phyloP scores from a whole-genome alignment of 2,888 invertebrate species.

The Gibbula magus region DNA sequence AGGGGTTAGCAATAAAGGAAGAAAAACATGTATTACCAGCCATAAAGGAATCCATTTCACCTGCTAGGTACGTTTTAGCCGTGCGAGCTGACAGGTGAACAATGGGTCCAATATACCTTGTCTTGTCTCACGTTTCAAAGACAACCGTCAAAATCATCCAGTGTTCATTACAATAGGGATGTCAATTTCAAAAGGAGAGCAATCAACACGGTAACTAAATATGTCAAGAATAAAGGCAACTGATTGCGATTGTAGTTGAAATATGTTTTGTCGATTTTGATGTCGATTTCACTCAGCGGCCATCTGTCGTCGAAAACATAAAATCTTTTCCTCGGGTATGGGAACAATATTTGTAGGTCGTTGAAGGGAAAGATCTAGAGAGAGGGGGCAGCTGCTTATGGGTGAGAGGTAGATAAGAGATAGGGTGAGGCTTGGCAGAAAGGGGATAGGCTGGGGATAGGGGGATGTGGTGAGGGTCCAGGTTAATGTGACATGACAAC shows the following conservation, averaged over 20 bases:
- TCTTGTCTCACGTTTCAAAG: conserved; percentile 9
- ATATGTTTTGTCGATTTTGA: background rate
- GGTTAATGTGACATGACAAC: too few relatives aligned
- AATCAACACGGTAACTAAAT: background rate
- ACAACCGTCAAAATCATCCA: background rate
- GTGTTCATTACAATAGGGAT: background rate
- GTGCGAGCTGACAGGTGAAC: background rate
- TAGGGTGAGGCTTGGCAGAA: too few relatives aligned
- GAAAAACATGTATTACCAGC: background rate
- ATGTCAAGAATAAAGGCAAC: background rate
- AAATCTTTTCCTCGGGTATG: background rate
- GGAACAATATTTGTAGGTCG: too few relatives aligned
- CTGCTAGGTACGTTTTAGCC: background rate
- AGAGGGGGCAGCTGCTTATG: too few relatives aligned
- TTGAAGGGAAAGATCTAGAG: too few relatives aligned
- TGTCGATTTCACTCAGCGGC: background rate
- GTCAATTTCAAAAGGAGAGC: background rate
- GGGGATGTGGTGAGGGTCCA: too few relatives aligned
- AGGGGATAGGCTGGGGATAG: too few relatives aligned
- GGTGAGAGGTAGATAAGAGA: too few relatives aligned
- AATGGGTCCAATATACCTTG: background rate
- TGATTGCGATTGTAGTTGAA: background rate
- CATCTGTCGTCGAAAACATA: background rate
- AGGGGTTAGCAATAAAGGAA: background rate
- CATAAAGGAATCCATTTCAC: conserved; percentile 1